Evolutionary conservation across 2,113 vertebrate species (phyloP).

Genomic region (Colossoma macropomum): DNA sequence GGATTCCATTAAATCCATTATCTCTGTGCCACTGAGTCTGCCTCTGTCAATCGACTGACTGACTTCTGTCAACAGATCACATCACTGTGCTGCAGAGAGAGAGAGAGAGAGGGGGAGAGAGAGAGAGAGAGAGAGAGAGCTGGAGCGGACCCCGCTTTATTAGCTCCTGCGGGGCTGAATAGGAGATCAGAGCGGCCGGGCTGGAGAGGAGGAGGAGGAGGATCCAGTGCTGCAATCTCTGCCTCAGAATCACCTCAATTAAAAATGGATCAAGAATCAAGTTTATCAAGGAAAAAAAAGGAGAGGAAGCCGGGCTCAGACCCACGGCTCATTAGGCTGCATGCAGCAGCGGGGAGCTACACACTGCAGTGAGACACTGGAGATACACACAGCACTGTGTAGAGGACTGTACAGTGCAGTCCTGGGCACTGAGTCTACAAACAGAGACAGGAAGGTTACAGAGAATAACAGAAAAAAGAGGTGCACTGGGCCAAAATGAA

Average conservation of each 20-base stretch:
- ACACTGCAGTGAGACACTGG: constrained; percentile 70
- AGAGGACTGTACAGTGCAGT: not conserved
- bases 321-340: constrained; percentile 77
- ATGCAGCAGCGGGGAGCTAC: constrained; percentile 74
- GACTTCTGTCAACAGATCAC: constrained; percentile 62
- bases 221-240: constrained; percentile 57
- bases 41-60: constrained; percentile 58
- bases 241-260: constrained; percentile 71
- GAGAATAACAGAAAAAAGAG: no score
- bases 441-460: no score
- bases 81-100: constrained; percentile 49
- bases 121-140: not conserved
- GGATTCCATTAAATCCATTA: constrained; percentile 65
- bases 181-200: constrained; percentile 54
- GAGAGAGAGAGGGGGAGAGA: not conserved
- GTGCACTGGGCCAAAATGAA: no score
- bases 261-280: constrained; percentile 79
- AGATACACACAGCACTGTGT: constrained; percentile 55
- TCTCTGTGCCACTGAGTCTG: constrained; percentile 58
- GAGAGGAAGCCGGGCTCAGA: constrained; percentile 34
- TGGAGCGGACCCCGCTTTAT: constrained; percentile 1
- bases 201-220: constrained; percentile 49
- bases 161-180: constrained; percentile 38
- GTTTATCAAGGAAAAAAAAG: constrained; percentile 70
- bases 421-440: no score